Evolutionary conservation across 2,888 invertebrate species (phyloP), one percentile per base, ranked within the genome.

Genomic region (Drosophila paranaensis): DNA sequence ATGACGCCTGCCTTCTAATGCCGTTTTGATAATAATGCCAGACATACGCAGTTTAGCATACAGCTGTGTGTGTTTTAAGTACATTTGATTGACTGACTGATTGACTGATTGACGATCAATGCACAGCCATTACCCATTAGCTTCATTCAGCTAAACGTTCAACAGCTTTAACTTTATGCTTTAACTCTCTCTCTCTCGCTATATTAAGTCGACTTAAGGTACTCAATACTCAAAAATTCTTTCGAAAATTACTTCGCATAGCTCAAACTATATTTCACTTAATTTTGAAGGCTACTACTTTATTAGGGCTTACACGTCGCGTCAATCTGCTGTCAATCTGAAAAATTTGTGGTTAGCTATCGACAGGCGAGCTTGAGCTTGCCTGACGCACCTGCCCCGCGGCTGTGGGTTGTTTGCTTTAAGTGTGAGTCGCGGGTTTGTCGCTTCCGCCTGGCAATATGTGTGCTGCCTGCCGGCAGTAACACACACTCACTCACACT

Each of bases 11-110:
- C 64, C 60, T 73, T 46, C 57, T 86, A 88, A 83, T 83, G 87
- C 54, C 56, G 73, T 80, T 86, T 88, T 77, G 81, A 83, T 83
- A 82, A 68, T 85, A 80, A 74, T 79, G 46, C 73, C 53, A 48
- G 50, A 42, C 63, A 71, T 54, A 65, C 54, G 51, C 70, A 62
- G 25, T 39, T 70, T 43, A n/a, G 8, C 48, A 50, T 60, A 14
- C 20, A 14, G 6, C 33, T 33, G 39, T 33, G 39, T 33, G 30
- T 33, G 20, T 33, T 10, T 64, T 37, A 65, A 16, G 39, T 20
- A 43, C 43, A 33, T 25, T 35, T 56, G 43, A 56, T 43, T 33
- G 14, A 43, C 56, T 54, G n/a, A 40, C 40, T 50, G 33, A 55
- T 55, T 54, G 39, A 27, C 30, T 48, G 48, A 43, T 35, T 56